Percentiles rank a stretch among this genome's conserved stretches.
These are phyloP conservation scores for Zaprionus obscuricornis DNA, from an alignment of 2,888 invertebrate species.

Conservation along the genomic window DNA sequence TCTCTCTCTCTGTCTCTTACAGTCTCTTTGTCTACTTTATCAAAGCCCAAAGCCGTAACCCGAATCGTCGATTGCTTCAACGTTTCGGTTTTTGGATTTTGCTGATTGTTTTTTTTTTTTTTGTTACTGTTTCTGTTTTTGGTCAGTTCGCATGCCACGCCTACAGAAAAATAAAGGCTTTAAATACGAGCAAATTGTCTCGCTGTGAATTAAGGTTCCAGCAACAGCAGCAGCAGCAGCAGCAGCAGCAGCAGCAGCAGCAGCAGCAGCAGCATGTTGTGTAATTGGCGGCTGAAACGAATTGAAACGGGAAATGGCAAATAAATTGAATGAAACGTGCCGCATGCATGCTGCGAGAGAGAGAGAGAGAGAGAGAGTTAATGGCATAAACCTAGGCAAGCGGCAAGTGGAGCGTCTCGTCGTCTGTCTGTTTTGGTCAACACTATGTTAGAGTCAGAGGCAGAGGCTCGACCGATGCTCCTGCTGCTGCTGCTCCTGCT, in stretches of 20 bases:
- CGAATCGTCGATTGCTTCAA: slow-evolving; percentile 8
- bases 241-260: not conserved
- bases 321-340: slow-evolving; percentile 76
- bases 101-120: slow-evolving; percentile 37
- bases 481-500: no score
- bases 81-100: slow-evolving; percentile 7
- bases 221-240: not conserved
- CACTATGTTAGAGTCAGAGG: no score
- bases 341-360: slow-evolving; percentile 12
- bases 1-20: not conserved
- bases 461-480: no score
- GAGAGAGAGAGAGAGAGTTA: not conserved
- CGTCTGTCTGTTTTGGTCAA: slow-evolving; percentile 16
- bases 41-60: no score
- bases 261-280: no score
- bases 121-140: not conserved
- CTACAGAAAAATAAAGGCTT: no score
- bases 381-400: not conserved
- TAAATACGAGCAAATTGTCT: slow-evolving; percentile 16
- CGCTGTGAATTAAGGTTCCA: not conserved
- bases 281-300: slow-evolving; percentile 75
- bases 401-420: not conserved
- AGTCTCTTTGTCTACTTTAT: no score
- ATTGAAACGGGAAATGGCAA: slow-evolving; percentile 75
- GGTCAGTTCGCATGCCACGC: no score